Conservation (phyloP, 2,113 vertebrate species). For the Theristicus caerulescens region DNA sequence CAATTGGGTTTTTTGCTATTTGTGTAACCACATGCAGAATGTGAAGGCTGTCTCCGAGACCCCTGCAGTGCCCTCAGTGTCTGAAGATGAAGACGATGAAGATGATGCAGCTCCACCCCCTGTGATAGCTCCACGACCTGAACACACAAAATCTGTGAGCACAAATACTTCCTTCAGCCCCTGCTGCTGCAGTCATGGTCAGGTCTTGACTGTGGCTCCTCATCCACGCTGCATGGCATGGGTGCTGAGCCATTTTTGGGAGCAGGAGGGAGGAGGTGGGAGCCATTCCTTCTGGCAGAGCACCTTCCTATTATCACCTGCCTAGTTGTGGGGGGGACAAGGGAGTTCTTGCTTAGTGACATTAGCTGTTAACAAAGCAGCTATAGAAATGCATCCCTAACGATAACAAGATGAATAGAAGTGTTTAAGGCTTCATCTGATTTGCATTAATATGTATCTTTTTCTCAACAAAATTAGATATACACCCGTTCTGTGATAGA, state of each 20-base stretch:
- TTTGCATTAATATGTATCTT: background rate
- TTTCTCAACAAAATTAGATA: conserved; percentile 76
- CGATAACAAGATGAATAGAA: background rate
- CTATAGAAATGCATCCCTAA: background rate
- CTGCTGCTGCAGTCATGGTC: accelerated
- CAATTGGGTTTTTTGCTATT: background rate
- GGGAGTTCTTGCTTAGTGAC: background rate
- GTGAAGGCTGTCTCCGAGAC: conserved; percentile 90
- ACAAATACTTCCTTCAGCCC: background rate
- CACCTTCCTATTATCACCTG: background rate
- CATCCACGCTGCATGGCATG: background rate
- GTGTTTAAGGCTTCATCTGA: background rate
- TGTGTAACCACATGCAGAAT: conserved; percentile 68
- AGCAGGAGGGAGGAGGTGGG: background rate
- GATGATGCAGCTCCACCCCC: conserved; percentile 90
- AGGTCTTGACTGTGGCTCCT: background rate
- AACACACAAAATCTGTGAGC: conserved; percentile 97
- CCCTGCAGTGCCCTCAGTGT: conserved; percentile 88
- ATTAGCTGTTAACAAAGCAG: background rate
- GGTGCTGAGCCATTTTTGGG: background rate
- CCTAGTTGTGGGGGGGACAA: accelerated
- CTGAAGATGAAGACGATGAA: conserved; percentile 89
- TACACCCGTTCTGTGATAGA: conserved; percentile 96
- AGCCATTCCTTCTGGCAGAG: background rate
- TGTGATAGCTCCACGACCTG: conserved; percentile 89